Conservation (phyloP, 2,888 invertebrate species). For the Cybosia mesomella region DNA sequence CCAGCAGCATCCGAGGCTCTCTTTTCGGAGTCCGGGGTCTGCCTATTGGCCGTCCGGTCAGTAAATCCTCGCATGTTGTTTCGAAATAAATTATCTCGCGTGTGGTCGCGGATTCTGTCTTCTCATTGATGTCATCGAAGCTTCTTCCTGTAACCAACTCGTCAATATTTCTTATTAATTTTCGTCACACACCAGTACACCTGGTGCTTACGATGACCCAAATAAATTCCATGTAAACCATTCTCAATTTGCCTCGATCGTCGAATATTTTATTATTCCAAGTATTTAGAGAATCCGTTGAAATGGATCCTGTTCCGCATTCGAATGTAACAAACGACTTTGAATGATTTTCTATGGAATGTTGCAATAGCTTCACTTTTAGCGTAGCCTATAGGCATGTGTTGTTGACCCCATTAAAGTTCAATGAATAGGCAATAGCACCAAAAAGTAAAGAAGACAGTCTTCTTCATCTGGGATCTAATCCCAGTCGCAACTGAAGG, state of each 20-base stretch:
- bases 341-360: not conserved
- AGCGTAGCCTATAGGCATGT: not conserved
- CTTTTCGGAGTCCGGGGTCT: no score
- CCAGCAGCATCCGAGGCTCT: no score
- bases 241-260: not conserved
- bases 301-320: not conserved
- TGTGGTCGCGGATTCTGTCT: not conserved
- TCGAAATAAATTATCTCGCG: not conserved
- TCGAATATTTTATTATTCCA: constrained; percentile 1
- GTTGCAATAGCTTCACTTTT: not conserved
- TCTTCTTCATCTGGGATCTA: no score
- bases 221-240: not conserved
- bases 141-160: not conserved
- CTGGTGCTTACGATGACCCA: not conserved
- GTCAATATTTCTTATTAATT: not conserved
- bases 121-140: not conserved
- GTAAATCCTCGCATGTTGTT: not conserved
- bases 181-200: not conserved
- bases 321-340: not conserved
- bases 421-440: not conserved
- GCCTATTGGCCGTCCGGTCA: no score
- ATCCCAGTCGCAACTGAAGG: no score
- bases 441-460: not conserved
- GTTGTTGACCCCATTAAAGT: not conserved
- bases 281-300: not conserved